Conservation (phyloP, 2,113 vertebrate genomes). For the Andinoacara biseriatus region DNA sequence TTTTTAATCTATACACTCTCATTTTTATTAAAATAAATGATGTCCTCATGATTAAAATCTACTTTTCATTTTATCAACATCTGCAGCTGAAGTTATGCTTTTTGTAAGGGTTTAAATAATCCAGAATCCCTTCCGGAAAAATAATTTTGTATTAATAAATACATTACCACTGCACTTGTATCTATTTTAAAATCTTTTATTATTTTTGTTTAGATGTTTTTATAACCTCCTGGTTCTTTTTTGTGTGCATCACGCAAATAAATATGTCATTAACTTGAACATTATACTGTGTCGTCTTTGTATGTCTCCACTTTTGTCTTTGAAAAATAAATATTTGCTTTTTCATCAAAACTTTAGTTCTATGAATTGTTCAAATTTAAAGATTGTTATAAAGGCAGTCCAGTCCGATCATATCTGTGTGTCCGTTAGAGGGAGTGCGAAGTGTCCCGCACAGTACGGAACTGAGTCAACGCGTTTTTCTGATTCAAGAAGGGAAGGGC, state of each 20-base stretch:
- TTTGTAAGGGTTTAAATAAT: background rate
- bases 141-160: background rate
- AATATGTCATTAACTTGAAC: background rate
- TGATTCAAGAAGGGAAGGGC: conserved; percentile 67
- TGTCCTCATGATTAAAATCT: too few relatives aligned
- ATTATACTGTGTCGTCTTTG: background rate
- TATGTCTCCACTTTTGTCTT: background rate
- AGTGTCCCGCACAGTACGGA: conserved; percentile 49
- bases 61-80: background rate
- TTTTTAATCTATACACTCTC: too few relatives aligned
- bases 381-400: background rate
- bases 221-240: background rate
- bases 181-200: too few relatives aligned
- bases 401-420: background rate
- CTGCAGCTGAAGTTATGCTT: background rate
- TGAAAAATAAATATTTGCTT: background rate
- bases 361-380: background rate
- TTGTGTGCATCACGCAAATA: background rate
- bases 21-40: too few relatives aligned
- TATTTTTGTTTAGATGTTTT: background rate
- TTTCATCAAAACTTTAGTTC: background rate
- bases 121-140: background rate
- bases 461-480: conserved; percentile 64
- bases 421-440: conserved; percentile 61
- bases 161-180: too few relatives aligned